Evolutionary conservation across 2,797 vertebrate genomes (phyloP).

Genomic region (Steatocranus sp.): DNA sequence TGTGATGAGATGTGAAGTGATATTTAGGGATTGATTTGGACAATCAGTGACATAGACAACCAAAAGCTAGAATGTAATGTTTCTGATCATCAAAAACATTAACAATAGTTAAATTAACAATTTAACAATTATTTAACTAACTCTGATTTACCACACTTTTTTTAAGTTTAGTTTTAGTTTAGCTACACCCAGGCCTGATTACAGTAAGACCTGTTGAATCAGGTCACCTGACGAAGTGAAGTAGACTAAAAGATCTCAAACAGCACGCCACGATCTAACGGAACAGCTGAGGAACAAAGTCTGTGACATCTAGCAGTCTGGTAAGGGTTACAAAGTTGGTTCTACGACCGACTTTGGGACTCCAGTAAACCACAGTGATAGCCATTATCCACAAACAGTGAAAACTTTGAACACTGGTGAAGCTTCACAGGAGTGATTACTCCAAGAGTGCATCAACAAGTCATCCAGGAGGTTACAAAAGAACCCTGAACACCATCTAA

Average conservation of each 20-base stretch:
- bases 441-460: not conserved
- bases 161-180: not conserved
- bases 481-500: not conserved
- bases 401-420: not conserved
- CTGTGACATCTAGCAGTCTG: not conserved
- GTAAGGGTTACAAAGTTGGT: not conserved
- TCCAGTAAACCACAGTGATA: not conserved
- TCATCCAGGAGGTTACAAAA: not conserved
- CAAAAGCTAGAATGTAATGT: not conserved
- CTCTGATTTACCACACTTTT: not conserved
- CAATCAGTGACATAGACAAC: not conserved
- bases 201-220: not conserved
- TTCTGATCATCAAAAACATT: not conserved
- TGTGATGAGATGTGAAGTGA: not conserved
- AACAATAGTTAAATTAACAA: not conserved
- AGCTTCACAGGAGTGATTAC: not conserved
- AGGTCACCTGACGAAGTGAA: not conserved
- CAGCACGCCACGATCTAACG: not conserved
- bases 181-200: not conserved
- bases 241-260: not conserved
- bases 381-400: not conserved
- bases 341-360: not conserved
- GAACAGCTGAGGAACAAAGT: not conserved
- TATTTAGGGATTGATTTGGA: not conserved
- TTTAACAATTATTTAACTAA: too few relatives aligned